phyloP scores from a whole-genome alignment of 2,888 invertebrate genomes.

The Netelia virgata region DNA sequence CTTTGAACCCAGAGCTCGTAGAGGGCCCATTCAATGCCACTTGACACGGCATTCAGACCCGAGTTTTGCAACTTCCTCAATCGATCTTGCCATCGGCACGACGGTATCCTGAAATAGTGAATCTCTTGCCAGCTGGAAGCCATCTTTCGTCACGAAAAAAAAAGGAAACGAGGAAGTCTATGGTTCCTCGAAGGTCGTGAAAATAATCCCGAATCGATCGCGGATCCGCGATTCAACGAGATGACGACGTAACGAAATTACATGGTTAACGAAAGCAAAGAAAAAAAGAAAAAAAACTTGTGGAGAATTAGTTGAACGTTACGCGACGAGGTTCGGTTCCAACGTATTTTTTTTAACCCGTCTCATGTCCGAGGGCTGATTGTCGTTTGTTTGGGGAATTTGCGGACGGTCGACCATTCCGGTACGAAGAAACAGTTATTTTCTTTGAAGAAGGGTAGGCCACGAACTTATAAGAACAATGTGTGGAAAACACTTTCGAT shows the following conservation, averaged over 20 bases:
- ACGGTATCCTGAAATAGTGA: slow-evolving; percentile 74
- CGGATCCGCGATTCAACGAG: background rate
- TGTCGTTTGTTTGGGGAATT: slow-evolving; percentile 36
- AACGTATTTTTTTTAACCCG: slow-evolving; percentile 31
- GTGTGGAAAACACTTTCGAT: slow-evolving; percentile 51
- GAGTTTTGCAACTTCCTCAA: slow-evolving; percentile 75
- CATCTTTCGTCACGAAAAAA: slow-evolving; percentile 63
- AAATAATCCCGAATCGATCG: background rate
- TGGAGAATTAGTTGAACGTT: background rate
- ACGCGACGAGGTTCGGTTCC: background rate
- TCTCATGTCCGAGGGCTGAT: background rate
- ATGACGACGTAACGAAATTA: background rate
- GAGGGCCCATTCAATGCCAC: slow-evolving; percentile 73
- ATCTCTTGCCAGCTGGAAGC: slow-evolving; percentile 71
- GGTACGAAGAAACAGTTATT: slow-evolving; percentile 12
- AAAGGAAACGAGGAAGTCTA: slow-evolving; percentile 28
- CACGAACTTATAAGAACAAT: slow-evolving; percentile 44
- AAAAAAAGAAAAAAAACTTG: background rate
- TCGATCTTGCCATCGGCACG: slow-evolving; percentile 75
- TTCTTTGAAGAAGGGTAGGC: slow-evolving; percentile 36
- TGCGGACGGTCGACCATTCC: background rate
- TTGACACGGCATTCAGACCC: slow-evolving; percentile 75
- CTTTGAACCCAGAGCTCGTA: slow-evolving; percentile 67
- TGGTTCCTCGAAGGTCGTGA: background rate
- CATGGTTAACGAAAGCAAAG: background rate